Evolutionary conservation across 2,888 invertebrate species (phyloP).

Genomic region (Cheilosia impressa): DNA sequence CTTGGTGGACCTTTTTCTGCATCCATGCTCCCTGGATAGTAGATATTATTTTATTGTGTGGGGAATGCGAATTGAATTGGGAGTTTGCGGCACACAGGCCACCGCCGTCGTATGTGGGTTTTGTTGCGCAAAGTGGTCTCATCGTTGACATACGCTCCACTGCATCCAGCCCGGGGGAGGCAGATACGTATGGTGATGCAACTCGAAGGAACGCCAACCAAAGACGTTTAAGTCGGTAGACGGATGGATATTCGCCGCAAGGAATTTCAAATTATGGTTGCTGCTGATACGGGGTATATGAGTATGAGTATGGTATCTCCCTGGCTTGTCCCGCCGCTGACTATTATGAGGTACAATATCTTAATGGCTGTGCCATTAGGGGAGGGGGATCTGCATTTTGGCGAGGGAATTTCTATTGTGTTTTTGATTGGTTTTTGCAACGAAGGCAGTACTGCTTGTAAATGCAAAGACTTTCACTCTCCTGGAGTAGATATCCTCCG

Average conservation of each 20-base stretch:
- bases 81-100: conserved; percentile 64
- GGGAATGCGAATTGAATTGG: conserved; percentile 72
- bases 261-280: conserved; percentile 69
- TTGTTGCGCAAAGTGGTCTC: conserved; percentile 50
- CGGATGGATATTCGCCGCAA: conserved; percentile 64
- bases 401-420: conserved; percentile 11
- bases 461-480: background rate
- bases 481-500: background rate
- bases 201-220: conserved; percentile 4
- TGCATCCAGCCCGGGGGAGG: background rate
- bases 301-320: conserved; percentile 27
- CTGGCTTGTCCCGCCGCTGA: conserved; percentile 12
- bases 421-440: background rate
- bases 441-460: background rate
- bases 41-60: conserved; percentile 69
- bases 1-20: conserved; percentile 5
- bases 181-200: background rate
- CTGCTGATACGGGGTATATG: conserved; percentile 57
- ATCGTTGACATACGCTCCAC: conserved; percentile 42
- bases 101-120: conserved; percentile 65
- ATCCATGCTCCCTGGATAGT: conserved; percentile 25
- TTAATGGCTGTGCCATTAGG: background rate
- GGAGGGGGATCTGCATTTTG: background rate
- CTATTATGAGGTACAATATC: background rate
- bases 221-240: conserved; percentile 38